Conservation (phyloP, 35 echinoderm and acorn worm species). For the Heliocidaris erythrogramma region DNA sequence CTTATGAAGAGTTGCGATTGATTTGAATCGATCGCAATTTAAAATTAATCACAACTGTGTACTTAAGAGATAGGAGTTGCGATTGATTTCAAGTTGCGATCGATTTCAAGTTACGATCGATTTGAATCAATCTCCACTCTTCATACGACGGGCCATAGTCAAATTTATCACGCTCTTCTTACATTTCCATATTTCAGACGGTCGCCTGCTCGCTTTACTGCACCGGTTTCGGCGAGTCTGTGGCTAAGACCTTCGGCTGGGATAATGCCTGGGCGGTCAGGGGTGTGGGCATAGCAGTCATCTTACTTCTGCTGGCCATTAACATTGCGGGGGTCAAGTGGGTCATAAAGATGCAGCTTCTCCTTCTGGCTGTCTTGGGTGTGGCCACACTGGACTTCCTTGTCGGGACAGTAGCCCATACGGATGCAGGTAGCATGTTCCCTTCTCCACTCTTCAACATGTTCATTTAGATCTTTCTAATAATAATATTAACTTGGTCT, state of each 20-base stretch:
- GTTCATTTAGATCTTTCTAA: no score
- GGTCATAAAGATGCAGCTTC: slow-evolving; percentile 97
- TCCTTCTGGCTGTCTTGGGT: slow-evolving; percentile 87
- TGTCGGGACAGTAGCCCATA: slow-evolving; percentile 93
- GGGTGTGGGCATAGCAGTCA: slow-evolving; percentile 89
- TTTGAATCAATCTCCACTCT: no score
- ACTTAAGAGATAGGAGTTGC: no score
- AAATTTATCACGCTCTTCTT: background rate
- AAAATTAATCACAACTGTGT: no score
- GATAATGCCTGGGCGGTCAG: slow-evolving; percentile 89
- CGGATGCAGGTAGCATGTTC: slow-evolving; percentile 62
- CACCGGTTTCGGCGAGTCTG: slow-evolving; percentile 97
- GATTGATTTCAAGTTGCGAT: no score
- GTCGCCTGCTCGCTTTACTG: slow-evolving; percentile 98
- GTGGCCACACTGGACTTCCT: slow-evolving; percentile 95
- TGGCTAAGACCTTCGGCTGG: slow-evolving; percentile 88
- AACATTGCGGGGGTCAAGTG: slow-evolving; percentile 98
- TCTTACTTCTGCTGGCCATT: slow-evolving; percentile 86
- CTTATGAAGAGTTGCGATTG: no score
- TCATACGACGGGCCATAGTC: no score
- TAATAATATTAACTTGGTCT: no score
- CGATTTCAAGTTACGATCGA: no score
- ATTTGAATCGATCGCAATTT: no score
- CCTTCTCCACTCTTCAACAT: background rate
- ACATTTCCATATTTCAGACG: slow-evolving; percentile 55